phyloP scores from a whole-genome alignment of 2,888 invertebrate species.

The Amphipoea oculea region DNA sequence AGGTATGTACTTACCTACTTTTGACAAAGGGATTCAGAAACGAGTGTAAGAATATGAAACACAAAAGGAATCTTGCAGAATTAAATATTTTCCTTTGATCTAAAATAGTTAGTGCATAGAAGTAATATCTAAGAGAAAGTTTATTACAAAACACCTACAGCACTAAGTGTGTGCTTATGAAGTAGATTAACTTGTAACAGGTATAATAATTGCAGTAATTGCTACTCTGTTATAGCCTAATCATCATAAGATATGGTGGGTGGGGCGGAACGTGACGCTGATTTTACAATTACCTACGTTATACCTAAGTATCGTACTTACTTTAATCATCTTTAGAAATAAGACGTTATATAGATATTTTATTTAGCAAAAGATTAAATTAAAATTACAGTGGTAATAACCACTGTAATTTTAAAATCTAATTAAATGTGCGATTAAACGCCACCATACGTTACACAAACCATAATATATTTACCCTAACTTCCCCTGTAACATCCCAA shows the following conservation, averaged over 20 bases:
- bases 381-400: too few relatives aligned
- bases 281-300: background rate
- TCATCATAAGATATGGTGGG: background rate
- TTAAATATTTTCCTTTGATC: background rate
- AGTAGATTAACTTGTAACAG: background rate
- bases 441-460: slow-evolving; percentile 29
- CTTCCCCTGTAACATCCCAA: slow-evolving; percentile 48
- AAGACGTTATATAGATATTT: background rate
- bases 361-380: background rate
- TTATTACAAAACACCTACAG: background rate
- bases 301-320: background rate
- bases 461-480: slow-evolving; percentile 37
- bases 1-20: background rate
- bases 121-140: background rate
- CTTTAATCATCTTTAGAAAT: background rate
- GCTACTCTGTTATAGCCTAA: background rate
- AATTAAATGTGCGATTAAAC: background rate
- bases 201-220: background rate
- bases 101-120: background rate
- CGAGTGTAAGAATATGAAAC: background rate
- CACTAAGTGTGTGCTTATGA: background rate
- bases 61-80: background rate
- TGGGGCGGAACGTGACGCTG: background rate
- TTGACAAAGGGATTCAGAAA: background rate
- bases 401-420: background rate